These are phyloP conservation scores for Nymphalis urticae DNA, from an alignment of 2,888 invertebrate genomes.

Conservation along the genomic window DNA sequence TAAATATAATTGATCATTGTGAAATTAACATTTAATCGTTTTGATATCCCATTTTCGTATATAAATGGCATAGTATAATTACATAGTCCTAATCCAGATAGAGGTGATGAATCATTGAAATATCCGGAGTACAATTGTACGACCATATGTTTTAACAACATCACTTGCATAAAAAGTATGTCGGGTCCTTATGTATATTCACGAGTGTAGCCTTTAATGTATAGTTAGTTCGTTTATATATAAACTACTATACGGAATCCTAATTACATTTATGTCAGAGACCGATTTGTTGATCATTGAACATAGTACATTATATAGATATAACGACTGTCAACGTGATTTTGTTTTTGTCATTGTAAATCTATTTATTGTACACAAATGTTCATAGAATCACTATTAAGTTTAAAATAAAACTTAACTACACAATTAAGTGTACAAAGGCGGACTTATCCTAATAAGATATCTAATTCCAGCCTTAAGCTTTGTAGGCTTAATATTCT, in stretches of 20 bases:
- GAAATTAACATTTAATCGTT: not conserved
- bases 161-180: conserved; percentile 62
- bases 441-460: too few relatives aligned
- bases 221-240: conserved; percentile 10
- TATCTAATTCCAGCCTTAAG: too few relatives aligned
- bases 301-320: too few relatives aligned
- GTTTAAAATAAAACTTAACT: too few relatives aligned
- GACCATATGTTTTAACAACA: conserved; percentile 72
- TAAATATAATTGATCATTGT: too few relatives aligned
- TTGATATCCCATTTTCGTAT: not conserved
- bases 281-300: not conserved
- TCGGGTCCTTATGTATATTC: conserved; percentile 45
- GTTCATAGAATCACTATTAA: too few relatives aligned
- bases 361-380: too few relatives aligned
- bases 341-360: too few relatives aligned
- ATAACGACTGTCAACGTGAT: too few relatives aligned
- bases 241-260: conserved; percentile 14
- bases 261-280: conserved; percentile 3
- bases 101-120: conserved; percentile 66
- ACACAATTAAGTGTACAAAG: too few relatives aligned
- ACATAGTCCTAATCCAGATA: conserved; percentile 68
- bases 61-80: conserved; percentile 48
- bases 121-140: conserved; percentile 64
- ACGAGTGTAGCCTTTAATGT: conserved; percentile 13
- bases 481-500: too few relatives aligned